Percentiles rank a stretch among this genome's conserved stretches.
These are phyloP conservation scores for Squalus acanthias DNA, from an alignment of 2,797 vertebrate genomes.

Conservation along the genomic window DNA sequence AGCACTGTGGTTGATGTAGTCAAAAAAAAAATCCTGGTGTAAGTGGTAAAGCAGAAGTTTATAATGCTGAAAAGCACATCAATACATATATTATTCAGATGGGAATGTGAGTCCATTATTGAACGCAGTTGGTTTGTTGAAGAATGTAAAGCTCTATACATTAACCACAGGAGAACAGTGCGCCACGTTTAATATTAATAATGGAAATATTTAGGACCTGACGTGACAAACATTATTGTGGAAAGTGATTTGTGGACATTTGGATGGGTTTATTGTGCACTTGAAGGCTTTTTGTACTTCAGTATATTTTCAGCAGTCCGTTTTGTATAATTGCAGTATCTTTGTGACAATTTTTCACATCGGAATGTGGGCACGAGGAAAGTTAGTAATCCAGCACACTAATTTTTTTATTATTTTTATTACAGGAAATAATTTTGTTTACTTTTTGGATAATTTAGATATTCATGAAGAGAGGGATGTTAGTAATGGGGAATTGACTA, in stretches of 20 bases:
- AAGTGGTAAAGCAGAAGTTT: background rate
- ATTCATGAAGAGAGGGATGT: background rate
- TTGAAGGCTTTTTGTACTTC: background rate
- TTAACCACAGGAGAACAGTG: conserved; percentile 16
- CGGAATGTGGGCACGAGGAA: background rate
- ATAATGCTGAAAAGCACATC: background rate
- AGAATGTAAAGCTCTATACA: background rate
- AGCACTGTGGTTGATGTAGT: background rate
- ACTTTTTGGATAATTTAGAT: background rate
- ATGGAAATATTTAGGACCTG: conserved; percentile 8
- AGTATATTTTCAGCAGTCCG: background rate
- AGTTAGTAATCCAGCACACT: background rate
- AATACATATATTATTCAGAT: conserved; percentile 15
- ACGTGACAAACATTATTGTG: background rate
- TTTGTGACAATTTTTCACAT: background rate
- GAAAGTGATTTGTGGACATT: background rate
- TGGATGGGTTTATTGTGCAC: background rate
- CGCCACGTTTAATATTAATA: background rate
- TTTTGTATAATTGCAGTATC: background rate
- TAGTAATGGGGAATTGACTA: background rate
- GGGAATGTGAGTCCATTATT: background rate
- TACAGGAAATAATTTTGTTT: background rate
- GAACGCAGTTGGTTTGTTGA: conserved; percentile 9
- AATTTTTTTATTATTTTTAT: background rate
- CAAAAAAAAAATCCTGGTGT: background rate